Conservation (phyloP, 2,797 vertebrate genomes). For the Danio jaintianensis region DNA sequence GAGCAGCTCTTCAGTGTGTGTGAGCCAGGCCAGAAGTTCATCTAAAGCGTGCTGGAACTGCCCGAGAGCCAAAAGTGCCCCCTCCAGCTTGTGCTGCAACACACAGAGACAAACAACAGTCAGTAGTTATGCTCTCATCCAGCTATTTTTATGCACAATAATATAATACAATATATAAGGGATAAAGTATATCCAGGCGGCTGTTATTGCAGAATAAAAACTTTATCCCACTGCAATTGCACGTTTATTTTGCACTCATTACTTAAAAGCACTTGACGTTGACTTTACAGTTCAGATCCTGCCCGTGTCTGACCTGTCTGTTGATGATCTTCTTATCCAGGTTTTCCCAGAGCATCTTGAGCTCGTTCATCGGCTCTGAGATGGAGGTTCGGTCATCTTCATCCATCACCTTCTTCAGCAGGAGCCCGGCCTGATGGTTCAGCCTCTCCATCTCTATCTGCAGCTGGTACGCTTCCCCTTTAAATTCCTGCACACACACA, state of each 20-base stretch:
- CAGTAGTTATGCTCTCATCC: slow-evolving; percentile 11
- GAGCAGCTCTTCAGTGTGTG: slow-evolving; percentile 92
- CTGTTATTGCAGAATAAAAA: too few relatives aligned
- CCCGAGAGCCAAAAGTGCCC: slow-evolving; percentile 92
- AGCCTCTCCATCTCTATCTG: slow-evolving; percentile 99
- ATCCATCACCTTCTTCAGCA: slow-evolving; percentile 92
- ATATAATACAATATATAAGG: too few relatives aligned
- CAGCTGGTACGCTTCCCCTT: slow-evolving; percentile 93
- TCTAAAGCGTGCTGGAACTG: slow-evolving; percentile 98
- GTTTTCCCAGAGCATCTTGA: slow-evolving; percentile 91
- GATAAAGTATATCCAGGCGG: too few relatives aligned
- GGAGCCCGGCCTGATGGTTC: slow-evolving; percentile 92
- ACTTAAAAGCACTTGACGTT: too few relatives aligned
- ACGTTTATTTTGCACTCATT: too few relatives aligned
- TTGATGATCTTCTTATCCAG: slow-evolving; percentile 93
- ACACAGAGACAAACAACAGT: slow-evolving; percentile 53
- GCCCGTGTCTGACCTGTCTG: slow-evolving; percentile 84
- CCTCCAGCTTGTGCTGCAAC: slow-evolving; percentile 94
- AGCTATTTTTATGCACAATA: too few relatives aligned
- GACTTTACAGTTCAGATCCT: neutral
- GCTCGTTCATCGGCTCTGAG: slow-evolving; percentile 91
- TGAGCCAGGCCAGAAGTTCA: slow-evolving; percentile 94
- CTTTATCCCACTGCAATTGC: too few relatives aligned
- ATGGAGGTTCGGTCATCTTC: slow-evolving; percentile 88
- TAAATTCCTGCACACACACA: slow-evolving; percentile 86